These are phyloP conservation scores for Thymelicus lineola DNA, from an alignment of 2,888 invertebrate genomes.

Conservation along the genomic window DNA sequence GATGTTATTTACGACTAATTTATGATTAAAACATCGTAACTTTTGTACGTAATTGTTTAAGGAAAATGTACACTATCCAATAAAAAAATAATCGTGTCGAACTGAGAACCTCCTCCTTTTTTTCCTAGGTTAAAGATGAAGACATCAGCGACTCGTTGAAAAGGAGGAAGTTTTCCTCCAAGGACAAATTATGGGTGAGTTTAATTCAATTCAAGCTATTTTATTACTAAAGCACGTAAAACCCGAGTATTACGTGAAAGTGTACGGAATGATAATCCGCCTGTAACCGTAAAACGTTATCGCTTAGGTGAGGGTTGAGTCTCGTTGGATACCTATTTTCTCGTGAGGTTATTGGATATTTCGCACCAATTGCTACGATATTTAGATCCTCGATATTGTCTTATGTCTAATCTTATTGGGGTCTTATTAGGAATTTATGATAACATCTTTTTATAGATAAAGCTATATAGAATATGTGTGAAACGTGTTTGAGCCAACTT, in stretches of 20 bases:
- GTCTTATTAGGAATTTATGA: not conserved
- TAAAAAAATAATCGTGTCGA: no score
- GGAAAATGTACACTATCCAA: no score
- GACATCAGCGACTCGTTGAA: no score
- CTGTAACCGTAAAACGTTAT: conserved; percentile 12
- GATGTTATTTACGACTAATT: no score
- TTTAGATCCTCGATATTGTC: not conserved
- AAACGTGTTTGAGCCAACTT: no score
- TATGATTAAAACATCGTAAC: no score
- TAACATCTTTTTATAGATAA: no score
- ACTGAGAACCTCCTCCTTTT: no score
- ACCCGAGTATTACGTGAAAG: conserved; percentile 4
- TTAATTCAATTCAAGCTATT: conserved; percentile 3
- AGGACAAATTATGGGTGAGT: not conserved
- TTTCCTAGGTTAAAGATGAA: no score
- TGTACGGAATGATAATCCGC: conserved; percentile 14
- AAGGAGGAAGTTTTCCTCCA: not conserved
- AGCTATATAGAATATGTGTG: no score
- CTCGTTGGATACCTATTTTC: conserved; percentile 6
- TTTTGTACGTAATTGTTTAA: no score
- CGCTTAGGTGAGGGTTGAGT: conserved; percentile 1
- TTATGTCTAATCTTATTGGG: not conserved
- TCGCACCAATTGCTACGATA: conserved; percentile 2
- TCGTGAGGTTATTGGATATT: not conserved
- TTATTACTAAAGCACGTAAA: conserved; percentile 2